phyloP scores from a whole-genome alignment of 2,888 invertebrate species.

The Pammene fasciana region DNA sequence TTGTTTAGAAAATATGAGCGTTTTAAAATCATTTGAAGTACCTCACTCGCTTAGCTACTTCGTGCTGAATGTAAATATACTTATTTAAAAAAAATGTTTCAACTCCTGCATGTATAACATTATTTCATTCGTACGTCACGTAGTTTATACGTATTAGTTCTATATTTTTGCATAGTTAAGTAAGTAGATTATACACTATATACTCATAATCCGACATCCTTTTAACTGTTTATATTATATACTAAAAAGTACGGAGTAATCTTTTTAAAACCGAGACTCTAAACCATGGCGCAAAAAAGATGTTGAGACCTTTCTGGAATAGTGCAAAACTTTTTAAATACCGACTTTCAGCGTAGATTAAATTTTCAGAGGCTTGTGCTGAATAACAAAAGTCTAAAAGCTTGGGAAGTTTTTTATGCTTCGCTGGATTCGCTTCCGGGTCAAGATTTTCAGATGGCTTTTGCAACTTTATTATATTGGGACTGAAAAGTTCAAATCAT shows the following conservation, averaged over 20 bases:
- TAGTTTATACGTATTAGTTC: no score
- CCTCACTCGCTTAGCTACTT: no score
- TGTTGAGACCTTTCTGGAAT: slow-evolving; percentile 3
- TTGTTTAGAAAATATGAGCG: no score
- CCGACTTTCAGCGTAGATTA: slow-evolving; percentile 21
- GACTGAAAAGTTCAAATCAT: no score
- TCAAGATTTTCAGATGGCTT: not conserved
- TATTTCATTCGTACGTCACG: no score
- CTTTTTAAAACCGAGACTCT: not conserved
- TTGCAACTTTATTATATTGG: not conserved
- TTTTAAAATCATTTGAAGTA: no score
- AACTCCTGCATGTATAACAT: no score
- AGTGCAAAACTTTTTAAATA: slow-evolving; percentile 30
- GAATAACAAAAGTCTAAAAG: slow-evolving; percentile 27
- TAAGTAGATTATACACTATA: no score
- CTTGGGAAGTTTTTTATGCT: slow-evolving; percentile 24
- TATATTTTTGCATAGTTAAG: no score
- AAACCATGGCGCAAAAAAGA: not conserved
- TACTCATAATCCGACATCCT: not conserved
- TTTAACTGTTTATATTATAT: no score
- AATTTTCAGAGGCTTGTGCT: slow-evolving; percentile 27
- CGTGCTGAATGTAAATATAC: no score
- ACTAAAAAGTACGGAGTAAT: not conserved
- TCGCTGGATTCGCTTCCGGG: slow-evolving; percentile 8
- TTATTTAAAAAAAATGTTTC: no score